Evolutionary conservation across 2,113 vertebrate genomes (phyloP), one percentile per base, ranked within the genome.

Genomic region (Halcyon malimbica): DNA sequence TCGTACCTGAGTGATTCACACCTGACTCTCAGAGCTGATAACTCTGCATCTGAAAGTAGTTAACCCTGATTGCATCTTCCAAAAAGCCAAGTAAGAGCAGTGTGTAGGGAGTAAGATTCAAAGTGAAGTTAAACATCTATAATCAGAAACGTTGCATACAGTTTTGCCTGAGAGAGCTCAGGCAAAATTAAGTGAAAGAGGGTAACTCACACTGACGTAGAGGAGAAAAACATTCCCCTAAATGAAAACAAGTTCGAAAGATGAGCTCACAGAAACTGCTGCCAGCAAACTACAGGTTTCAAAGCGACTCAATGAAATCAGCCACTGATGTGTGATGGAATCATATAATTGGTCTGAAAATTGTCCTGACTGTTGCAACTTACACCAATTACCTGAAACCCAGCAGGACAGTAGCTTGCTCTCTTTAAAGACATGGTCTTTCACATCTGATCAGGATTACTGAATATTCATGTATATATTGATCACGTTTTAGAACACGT

Each of bases 241-340:
- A 88, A 91, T 73, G 90, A 96, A 87, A 97, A 87, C 90, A 87
- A 94, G 82, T 93, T 84, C 2, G 4, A 73, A 95, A 93, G 81
- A 97, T 85, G 92, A 96, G 59, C 73, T 97, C 93, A 93, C 50
- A 90, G 77, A 56, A 89, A 78, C 29, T 39, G 65, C 79, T 93
- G 78, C 78, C 86, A 94, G 74, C 67, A 59, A 83, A 83, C 42
- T 64, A 70, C 13, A 44, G 81, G 77, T 88, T 96, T 91, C 87
- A 88, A 94, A 93, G 69, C 3, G 14, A 64, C 83, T 79, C 74
- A 84, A 7, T 88, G 69, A 91, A 83, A 74, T 65, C 5, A 4
- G 76, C 84, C 81, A 84, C 84, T 90, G 79, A 76, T 78, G 59
- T 84, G 87, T 91, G 91, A 95, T 80, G 64, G 70, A 70, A 96